Percentiles rank a stretch among this genome's conserved stretches.
These are phyloP conservation scores for Drosophila neocordata DNA, from an alignment of 1,140 invertebrate species.

Conservation along the genomic window DNA sequence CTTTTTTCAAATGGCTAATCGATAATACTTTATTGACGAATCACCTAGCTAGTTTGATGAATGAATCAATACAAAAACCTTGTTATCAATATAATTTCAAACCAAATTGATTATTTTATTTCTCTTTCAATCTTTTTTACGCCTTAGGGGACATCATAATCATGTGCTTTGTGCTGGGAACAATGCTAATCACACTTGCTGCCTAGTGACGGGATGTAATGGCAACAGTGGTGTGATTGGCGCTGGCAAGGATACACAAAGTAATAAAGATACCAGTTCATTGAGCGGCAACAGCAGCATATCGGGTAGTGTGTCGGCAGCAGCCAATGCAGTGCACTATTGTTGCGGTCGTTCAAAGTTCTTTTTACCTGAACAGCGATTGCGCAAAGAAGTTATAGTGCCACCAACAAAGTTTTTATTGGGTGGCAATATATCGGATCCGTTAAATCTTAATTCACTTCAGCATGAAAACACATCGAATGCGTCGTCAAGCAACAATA, in stretches of 20 bases:
- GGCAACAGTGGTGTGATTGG: constrained; percentile 44
- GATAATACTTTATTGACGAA: not conserved
- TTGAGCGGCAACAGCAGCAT: constrained; percentile 65
- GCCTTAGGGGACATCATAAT: constrained; percentile 64
- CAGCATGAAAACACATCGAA: constrained; percentile 93
- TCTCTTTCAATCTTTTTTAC: not conserved
- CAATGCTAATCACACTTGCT: constrained; percentile 74
- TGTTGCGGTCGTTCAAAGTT: constrained; percentile 84
- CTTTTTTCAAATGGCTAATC: not conserved
- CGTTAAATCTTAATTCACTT: constrained; percentile 96
- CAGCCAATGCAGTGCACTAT: constrained; percentile 65
- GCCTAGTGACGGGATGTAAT: constrained; percentile 70
- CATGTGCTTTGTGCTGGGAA: constrained; percentile 75
- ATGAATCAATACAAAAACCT: not conserved
- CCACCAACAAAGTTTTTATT: constrained; percentile 96
- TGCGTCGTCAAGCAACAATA: constrained; percentile 92
- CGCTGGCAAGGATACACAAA: constrained; percentile 52
- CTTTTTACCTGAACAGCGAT: constrained; percentile 86
- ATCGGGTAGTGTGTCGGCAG: constrained; percentile 50
- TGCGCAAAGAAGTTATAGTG: constrained; percentile 89
- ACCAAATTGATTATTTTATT: constrained; percentile 4
- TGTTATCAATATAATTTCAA: not conserved
- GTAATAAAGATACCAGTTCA: constrained; percentile 62
- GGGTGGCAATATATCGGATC: constrained; percentile 97
- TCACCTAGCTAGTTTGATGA: not conserved